phyloP scores from a whole-genome alignment of 2,888 invertebrate genomes.

The Cephonodes hylas region DNA sequence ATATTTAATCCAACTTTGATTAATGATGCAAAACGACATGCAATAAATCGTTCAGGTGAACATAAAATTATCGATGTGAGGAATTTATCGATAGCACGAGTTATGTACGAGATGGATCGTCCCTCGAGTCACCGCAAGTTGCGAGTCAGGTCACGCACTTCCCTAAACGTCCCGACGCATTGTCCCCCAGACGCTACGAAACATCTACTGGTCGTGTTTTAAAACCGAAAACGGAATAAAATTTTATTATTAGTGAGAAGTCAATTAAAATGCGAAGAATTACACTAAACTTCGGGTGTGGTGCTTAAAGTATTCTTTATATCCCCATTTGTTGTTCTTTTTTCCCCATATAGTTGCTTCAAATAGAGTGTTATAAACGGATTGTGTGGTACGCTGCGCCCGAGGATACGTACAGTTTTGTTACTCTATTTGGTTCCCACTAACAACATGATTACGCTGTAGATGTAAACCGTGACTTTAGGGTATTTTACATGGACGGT shows the following conservation, averaged over 20 bases:
- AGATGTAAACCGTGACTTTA: not conserved
- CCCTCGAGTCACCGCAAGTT: constrained; percentile 43
- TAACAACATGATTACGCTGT: constrained; percentile 5
- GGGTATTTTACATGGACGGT: constrained; percentile 4
- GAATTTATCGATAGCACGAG: constrained; percentile 29
- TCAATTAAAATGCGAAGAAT: constrained; percentile 28
- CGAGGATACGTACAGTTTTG: not conserved
- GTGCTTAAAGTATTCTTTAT: constrained; percentile 1
- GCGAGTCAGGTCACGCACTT: constrained; percentile 73
- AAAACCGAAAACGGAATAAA: constrained; percentile 29
- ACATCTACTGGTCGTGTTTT: constrained; percentile 35
- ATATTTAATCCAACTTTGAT: not conserved
- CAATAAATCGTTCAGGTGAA: not conserved
- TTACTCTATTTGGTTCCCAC: constrained; percentile 1
- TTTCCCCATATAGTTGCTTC: constrained; percentile 3
- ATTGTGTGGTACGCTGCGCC: not conserved
- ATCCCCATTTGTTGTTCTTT: not conserved
- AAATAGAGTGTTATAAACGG: constrained; percentile 7
- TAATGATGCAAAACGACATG: not conserved
- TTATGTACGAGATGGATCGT: constrained; percentile 17
- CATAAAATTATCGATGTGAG: not conserved
- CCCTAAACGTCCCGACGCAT: constrained; percentile 68
- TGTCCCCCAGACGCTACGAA: constrained; percentile 53
- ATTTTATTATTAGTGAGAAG: constrained; percentile 29
- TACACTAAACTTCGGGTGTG: constrained; percentile 14